Base-by-base conservation (phyloP, 2,797 vertebrate genomes). In the Malurus splendens region DNA sequence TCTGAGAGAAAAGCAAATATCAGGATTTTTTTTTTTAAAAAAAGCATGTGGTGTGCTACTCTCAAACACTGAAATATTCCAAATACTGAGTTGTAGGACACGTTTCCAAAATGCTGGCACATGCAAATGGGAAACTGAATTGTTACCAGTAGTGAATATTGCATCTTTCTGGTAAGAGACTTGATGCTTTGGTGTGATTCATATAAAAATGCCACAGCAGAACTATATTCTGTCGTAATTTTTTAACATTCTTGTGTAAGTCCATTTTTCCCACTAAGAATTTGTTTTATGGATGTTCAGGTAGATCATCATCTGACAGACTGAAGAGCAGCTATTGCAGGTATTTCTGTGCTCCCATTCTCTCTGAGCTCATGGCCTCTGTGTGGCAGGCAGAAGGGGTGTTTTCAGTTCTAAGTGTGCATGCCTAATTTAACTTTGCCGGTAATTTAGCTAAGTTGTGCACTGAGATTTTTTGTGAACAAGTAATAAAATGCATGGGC, bases 401-500 rank as follows among this genome's bases (percentile, higher is more conserved):
- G 65, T 71, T 92, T 94, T 84, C 87, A 68, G 28, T 89, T 89
- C 48, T 86, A 93, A 94, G 79, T 81, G 72, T 92, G 88, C 88
- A 91, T 68, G 89, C 88, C 79, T 78, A 92, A 94, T 96, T 95
- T 93, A 94, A 93, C 92, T 92, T 92, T 87, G 77, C 84, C 2
- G 8, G 84, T 86, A 90, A 96, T 94, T 94, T 87, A 93, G 87
- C 88, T 94, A 92, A 95, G 73, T 92, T 92, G 90, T 78, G 81
- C 57, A 90, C 55, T 89, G 86, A 95, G 94, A 90, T 82, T 87
- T 90, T 93, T 91, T 87, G 85, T 80, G 92, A 94, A 90, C 77
- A 89, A 89, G 91, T 93, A 92, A 92, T 91, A 96, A 94, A 94
- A 95, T 90, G 90, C 93, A 90, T 85, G 92, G 86, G 30, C 84